Percentiles rank a stretch among this genome's conserved stretches.
Evolutionary conservation across 2,113 vertebrate species (phyloP).

Genomic region (Machaerirhynchus nigripectus): DNA sequence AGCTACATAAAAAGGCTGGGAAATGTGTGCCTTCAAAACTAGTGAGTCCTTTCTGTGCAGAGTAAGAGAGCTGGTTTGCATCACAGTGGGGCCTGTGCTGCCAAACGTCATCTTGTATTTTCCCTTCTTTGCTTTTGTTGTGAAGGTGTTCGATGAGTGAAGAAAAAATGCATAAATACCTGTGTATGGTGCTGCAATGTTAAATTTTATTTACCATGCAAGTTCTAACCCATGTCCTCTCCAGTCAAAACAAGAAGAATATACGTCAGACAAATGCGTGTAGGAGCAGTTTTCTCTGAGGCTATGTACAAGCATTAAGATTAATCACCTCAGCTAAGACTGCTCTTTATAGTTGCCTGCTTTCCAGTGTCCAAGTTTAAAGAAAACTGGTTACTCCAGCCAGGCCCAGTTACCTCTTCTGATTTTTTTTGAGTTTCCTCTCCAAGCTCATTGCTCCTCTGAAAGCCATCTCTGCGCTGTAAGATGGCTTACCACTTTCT

Average conservation of each 20-base stretch:
- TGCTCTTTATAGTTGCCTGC: neutral
- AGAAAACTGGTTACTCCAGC: neutral
- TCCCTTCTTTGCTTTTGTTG: neutral
- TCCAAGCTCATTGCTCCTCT: neutral
- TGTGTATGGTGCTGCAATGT: neutral
- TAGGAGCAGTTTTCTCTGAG: conserved; percentile 39
- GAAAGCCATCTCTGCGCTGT: neutral
- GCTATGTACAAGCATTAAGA: conserved; percentile 17
- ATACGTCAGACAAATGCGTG: neutral
- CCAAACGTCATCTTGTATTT: neutral
- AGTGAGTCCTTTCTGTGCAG: neutral
- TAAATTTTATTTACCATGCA: neutral
- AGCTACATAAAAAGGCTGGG: neutral
- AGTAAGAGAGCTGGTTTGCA: neutral
- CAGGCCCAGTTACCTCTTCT: neutral
- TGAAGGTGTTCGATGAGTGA: neutral
- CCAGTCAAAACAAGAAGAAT: conserved; percentile 45
- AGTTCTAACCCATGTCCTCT: conserved; percentile 27
- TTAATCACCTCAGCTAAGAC: conserved; percentile 12
- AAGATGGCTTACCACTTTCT: neutral
- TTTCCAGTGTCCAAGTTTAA: conserved; percentile 6
- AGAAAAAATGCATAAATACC: neutral
- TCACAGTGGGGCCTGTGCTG: neutral
- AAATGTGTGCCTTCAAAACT: neutral
- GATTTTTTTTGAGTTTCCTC: neutral